phyloP scores from a whole-genome alignment of 1,140 invertebrate genomes.

The Cyclina sinensis region DNA sequence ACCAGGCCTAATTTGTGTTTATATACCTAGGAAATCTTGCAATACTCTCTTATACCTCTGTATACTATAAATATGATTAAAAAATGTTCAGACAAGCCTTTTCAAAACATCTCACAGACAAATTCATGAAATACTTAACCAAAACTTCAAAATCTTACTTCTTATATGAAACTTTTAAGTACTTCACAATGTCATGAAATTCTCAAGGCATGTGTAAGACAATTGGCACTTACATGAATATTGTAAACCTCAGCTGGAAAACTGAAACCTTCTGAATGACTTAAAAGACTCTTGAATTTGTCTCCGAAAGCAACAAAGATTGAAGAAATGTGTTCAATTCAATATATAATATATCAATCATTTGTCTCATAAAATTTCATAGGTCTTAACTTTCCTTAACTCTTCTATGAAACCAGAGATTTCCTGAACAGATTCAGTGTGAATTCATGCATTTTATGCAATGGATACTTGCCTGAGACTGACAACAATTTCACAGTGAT shows the following conservation, averaged over 20 bases:
- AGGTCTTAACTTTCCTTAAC: background rate
- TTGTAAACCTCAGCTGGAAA: background rate
- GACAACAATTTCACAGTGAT: too few relatives aligned
- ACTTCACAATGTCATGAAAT: background rate
- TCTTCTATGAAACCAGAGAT: background rate
- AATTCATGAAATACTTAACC: too few relatives aligned
- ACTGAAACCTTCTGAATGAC: background rate
- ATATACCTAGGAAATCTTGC: too few relatives aligned
- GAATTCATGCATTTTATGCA: background rate
- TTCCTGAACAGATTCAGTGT: background rate
- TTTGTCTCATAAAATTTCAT: background rate
- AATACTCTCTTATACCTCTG: too few relatives aligned
- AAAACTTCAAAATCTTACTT: too few relatives aligned
- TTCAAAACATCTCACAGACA: too few relatives aligned
- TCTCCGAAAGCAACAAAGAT: background rate
- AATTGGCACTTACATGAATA: background rate
- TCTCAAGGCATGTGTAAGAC: background rate
- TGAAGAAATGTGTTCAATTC: background rate
- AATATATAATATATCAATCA: slow-evolving; percentile 22
- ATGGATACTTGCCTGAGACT: too few relatives aligned
- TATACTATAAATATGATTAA: too few relatives aligned
- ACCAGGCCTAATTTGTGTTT: too few relatives aligned
- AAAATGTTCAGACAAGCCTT: too few relatives aligned
- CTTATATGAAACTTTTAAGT: too few relatives aligned
- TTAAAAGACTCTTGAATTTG: background rate